These are phyloP conservation scores for Lepidonotus clava DNA, from an alignment of 2,888 invertebrate genomes.

Conservation along the genomic window DNA sequence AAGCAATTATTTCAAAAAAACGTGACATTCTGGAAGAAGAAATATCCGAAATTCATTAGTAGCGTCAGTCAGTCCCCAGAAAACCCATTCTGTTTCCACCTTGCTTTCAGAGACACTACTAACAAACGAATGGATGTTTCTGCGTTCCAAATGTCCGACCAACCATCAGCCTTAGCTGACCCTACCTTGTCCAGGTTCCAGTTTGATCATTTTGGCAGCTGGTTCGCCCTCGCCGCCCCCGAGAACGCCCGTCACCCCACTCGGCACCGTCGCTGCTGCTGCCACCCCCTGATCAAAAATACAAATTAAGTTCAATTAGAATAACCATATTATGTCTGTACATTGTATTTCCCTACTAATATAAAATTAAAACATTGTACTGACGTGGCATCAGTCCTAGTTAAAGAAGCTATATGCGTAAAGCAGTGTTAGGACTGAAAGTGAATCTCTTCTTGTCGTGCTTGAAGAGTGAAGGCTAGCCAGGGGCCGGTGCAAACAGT, in stretches of 20 bases:
- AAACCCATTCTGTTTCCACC: not conserved
- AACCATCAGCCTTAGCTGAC: not conserved
- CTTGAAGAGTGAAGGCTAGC: too few relatives aligned
- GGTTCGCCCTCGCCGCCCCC: slow-evolving; percentile 36
- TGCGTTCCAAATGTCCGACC: slow-evolving; percentile 1
- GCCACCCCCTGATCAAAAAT: not conserved
- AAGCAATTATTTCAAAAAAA: too few relatives aligned
- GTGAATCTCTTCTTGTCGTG: too few relatives aligned
- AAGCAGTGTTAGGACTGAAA: too few relatives aligned
- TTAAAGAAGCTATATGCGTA: too few relatives aligned
- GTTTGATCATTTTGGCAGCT: slow-evolving; percentile 31
- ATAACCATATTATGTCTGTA: not conserved
- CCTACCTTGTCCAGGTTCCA: slow-evolving; percentile 50
- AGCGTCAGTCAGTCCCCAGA: not conserved
- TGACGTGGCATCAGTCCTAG: too few relatives aligned
- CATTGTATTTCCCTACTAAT: too few relatives aligned
- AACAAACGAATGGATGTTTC: not conserved
- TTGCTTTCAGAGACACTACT: not conserved
- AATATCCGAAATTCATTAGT: not conserved
- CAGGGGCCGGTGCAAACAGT: too few relatives aligned
- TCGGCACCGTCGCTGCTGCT: not conserved
- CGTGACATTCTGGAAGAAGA: slow-evolving; percentile 27
- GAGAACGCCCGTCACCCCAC: slow-evolving; percentile 3
- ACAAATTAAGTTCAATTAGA: not conserved
- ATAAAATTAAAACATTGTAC: too few relatives aligned